A percentile compares a stretch with the other conserved stretches of the same genome.
Evolutionary conservation across 1,140 invertebrate species (phyloP).

Genomic region (Augochlora pura): DNA sequence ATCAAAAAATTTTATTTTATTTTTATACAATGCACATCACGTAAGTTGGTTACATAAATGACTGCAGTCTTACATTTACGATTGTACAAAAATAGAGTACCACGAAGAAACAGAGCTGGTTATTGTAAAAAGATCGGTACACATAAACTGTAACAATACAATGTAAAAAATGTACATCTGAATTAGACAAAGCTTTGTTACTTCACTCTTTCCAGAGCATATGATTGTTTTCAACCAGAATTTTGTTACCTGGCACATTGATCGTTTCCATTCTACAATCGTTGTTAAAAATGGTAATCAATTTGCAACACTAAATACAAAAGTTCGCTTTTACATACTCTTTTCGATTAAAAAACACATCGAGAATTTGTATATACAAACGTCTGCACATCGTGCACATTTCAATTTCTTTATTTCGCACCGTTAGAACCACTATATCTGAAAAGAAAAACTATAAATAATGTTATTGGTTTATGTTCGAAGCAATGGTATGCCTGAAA

Average conservation of each 20-base stretch:
- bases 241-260: background rate
- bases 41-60: conserved; percentile 5
- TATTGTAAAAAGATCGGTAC: background rate
- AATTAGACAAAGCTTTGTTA: background rate
- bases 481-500: background rate
- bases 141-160: background rate
- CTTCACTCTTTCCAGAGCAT: background rate
- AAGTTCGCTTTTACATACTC: background rate
- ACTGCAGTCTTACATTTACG: conserved; percentile 14
- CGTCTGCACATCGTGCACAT: conserved; percentile 17
- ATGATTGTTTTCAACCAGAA: too few relatives aligned
- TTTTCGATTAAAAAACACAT: conserved; percentile 1
- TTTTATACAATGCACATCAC: background rate
- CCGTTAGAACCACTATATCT: conserved; percentile 1
- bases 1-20: background rate
- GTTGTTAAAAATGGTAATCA: background rate
- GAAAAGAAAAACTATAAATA: background rate
- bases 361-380: conserved; percentile 7
- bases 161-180: background rate
- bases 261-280: background rate
- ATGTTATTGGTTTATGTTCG: background rate
- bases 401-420: conserved; percentile 23
- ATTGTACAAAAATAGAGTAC: conserved; percentile 18
- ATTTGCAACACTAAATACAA: background rate
- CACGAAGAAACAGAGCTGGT: background rate